Base-by-base conservation (phyloP, 1,140 invertebrate genomes). In the Akabosia matsudoensis region DNA sequence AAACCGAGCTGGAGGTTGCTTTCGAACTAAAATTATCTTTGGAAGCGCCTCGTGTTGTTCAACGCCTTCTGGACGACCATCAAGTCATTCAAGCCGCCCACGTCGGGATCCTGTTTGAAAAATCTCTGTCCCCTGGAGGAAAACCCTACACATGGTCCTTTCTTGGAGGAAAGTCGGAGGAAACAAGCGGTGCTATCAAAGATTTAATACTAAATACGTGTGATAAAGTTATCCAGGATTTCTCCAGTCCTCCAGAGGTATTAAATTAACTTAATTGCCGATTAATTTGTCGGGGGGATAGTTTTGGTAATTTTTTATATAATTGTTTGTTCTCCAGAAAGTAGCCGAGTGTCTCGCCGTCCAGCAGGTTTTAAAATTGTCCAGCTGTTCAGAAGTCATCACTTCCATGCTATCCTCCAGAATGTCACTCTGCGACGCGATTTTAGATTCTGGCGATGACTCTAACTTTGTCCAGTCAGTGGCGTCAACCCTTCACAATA, bases 1-100 rank as follows among this genome's bases (percentile, higher is more conserved):
- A 30, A 18, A 34, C 74, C 7, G 80, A 81, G 28, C 45, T 81
- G n/a, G 79, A 79, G 74, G 73, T 78, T 1, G 74, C 75, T 18
- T 70, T 67, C 0, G 77, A 79, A 45, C 24, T 81, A 2, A 79
- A 79, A 72, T 33, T 81, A 26, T 73, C 73, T 18, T 34, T 79
- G 37, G 78, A 78, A 34, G 75, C 73, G 10, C 79, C 78, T 3
- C 34, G 80, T 1, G 37, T 75, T 64, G 64, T 79, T 0, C 75
- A 77, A 37, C 31, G 67, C 18, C 56, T 18, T 61, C 30, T 81
- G 24, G 79, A 79, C 34, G 34, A 78, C 10, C n/a, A n/a, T 13
- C 30, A 75, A 52, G 26, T 79, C 10, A 77, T 79, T 37, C 24
- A 45, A 56, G 80, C 79, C 14, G 22, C 78, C 13, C 80, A 81